Conservation (phyloP, 2,113 vertebrate genomes). For the Periophthalmodon schlosseri region DNA sequence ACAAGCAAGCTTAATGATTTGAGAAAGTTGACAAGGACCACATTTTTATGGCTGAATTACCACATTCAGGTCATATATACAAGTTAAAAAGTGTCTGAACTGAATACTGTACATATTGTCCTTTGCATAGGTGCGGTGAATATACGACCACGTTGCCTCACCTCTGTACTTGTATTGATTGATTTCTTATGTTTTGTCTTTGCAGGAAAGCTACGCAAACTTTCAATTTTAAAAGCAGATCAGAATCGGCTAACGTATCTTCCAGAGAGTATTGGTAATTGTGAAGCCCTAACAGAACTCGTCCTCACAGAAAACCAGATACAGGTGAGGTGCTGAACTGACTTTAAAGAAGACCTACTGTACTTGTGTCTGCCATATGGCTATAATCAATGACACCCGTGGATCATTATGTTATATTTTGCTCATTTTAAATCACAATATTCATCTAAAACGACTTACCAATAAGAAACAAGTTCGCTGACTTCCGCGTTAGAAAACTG, state of each 20-base stretch:
- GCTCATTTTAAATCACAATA: too few species aligned
- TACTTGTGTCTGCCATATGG: too few species aligned
- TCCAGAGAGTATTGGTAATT: constrained; percentile 91
- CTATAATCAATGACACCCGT: too few species aligned
- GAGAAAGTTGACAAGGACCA: not conserved
- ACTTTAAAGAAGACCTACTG: too few species aligned
- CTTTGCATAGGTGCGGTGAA: not conserved
- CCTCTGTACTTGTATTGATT: not conserved
- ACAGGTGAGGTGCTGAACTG: constrained; percentile 77
- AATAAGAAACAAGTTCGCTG: too few species aligned
- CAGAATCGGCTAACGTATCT: constrained; percentile 90
- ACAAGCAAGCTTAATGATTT: not conserved
- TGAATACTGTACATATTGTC: not conserved
- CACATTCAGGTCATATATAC: not conserved
- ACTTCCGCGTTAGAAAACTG: too few species aligned
- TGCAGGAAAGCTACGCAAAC: constrained; percentile 86
- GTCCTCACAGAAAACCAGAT: constrained; percentile 96
- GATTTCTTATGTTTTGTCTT: constrained; percentile 3
- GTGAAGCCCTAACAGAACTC: constrained; percentile 94
- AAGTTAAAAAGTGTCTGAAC: not conserved
- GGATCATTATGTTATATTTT: too few species aligned
- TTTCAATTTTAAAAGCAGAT: constrained; percentile 95
- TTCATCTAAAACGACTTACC: too few species aligned
- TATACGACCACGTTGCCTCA: not conserved
- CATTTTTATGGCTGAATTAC: not conserved